Conservation (phyloP, 2,888 invertebrate species). For the Drosophila testacea region DNA sequence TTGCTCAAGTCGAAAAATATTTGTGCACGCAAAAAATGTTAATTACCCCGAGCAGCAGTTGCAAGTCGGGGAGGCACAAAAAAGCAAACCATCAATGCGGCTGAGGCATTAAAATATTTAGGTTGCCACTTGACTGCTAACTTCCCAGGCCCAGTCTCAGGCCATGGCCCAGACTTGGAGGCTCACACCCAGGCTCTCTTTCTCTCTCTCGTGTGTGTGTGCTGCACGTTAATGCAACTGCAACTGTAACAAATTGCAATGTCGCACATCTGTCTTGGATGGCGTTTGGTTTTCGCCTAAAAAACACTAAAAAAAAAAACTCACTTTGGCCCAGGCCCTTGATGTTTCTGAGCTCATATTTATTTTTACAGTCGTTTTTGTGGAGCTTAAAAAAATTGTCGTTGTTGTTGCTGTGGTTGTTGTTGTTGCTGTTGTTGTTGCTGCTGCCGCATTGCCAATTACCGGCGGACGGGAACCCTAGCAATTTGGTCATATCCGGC, state of each 20-base stretch:
- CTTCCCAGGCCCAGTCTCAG: constrained; percentile 71
- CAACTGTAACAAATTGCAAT: constrained; percentile 79
- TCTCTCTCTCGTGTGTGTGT: neutral
- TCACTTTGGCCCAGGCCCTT: constrained; percentile 46
- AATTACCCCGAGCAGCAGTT: constrained; percentile 61
- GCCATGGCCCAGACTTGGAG: constrained; percentile 23
- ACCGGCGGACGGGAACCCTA: constrained; percentile 81
- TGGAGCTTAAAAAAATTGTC: constrained; percentile 55
- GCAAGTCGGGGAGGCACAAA: constrained; percentile 45
- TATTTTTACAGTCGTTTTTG: constrained; percentile 67
- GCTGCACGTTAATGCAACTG: constrained; percentile 72
- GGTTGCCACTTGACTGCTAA: constrained; percentile 61
- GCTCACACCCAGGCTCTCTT: constrained; percentile 39
- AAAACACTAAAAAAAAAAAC: constrained; percentile 45
- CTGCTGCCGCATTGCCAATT: constrained; percentile 76
- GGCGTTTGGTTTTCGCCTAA: constrained; percentile 74
- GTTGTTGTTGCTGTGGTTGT: constrained; percentile 43
- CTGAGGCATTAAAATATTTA: constrained; percentile 76
- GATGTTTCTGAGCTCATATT: constrained; percentile 69
- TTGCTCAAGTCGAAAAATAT: constrained; percentile 74
- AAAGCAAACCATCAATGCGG: constrained; percentile 79
- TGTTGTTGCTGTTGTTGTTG: constrained; percentile 27
- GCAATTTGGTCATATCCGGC: constrained; percentile 84
- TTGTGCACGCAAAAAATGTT: constrained; percentile 81
- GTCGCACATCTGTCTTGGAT: constrained; percentile 77